A percentile compares a stretch with the other conserved stretches of the same genome.
Evolutionary conservation across 35 echinoderm and acorn worm genomes (phyloP).

Genomic region (Apostichopus parvimensis): DNA sequence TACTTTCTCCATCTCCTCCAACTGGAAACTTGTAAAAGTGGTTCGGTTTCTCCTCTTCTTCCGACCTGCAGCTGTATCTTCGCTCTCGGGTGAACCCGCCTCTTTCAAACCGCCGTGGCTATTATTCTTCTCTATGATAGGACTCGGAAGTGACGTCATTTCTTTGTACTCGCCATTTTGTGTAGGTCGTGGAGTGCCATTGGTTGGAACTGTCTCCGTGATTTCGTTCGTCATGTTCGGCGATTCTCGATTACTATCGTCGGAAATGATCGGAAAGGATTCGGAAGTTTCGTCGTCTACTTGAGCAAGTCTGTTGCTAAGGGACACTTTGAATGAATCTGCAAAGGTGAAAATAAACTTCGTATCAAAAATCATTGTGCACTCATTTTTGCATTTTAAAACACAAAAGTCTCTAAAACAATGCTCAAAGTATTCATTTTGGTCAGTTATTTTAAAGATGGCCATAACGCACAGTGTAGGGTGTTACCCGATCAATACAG

Average conservation of each 20-base stretch:
- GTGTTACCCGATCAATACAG: too few species aligned
- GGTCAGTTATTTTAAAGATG: too few species aligned
- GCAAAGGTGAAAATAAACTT: not conserved
- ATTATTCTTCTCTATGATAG: slow-evolving; percentile 46
- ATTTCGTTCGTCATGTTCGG: slow-evolving; percentile 38
- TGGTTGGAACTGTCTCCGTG: not conserved
- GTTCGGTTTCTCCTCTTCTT: slow-evolving; percentile 95
- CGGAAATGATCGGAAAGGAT: not conserved
- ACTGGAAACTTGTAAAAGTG: slow-evolving; percentile 94
- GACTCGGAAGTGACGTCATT: slow-evolving; percentile 59
- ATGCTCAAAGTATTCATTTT: not conserved
- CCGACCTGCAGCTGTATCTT: slow-evolving; percentile 69
- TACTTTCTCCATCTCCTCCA: slow-evolving; percentile 98
- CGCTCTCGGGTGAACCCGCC: slow-evolving; percentile 46
- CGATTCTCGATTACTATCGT: not conserved
- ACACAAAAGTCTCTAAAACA: not conserved
- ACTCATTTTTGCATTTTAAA: too few species aligned
- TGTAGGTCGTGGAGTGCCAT: not conserved
- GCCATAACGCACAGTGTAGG: too few species aligned
- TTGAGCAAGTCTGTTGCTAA: not conserved
- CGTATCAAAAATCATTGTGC: not conserved
- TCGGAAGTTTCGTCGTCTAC: not conserved
- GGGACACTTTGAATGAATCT: not conserved
- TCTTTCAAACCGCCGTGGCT: slow-evolving; percentile 42
- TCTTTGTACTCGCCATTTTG: slow-evolving; percentile 48